A percentile compares a stretch with the other conserved stretches of the same genome.
Conservation (phyloP, 2,888 invertebrate genomes). For the Limenitis camilla region DNA sequence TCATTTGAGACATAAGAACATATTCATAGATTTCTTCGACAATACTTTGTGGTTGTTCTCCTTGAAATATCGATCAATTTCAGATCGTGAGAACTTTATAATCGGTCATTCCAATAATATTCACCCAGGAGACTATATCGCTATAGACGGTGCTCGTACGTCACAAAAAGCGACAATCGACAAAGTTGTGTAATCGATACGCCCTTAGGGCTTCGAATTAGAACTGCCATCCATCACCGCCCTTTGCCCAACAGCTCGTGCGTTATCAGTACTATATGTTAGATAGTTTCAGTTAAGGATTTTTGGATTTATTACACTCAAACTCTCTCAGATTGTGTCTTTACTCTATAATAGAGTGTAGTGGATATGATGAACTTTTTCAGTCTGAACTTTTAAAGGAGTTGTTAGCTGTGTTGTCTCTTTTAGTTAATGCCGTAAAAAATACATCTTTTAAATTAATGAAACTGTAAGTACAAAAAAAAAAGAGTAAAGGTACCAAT, state of each 20-base stretch:
- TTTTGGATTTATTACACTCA: constrained; percentile 6
- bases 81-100: constrained; percentile 10
- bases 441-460: no score
- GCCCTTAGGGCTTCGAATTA: constrained; percentile 74
- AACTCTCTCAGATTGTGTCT: constrained; percentile 15
- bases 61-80: not conserved
- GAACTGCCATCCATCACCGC: constrained; percentile 70
- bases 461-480: no score
- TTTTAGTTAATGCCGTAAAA: no score
- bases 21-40: no score
- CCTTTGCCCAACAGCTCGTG: constrained; percentile 70
- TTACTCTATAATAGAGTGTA: no score
- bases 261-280: constrained; percentile 69
- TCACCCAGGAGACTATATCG: constrained; percentile 33
- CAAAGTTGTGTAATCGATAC: constrained; percentile 71
- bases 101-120: constrained; percentile 20
- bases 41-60: no score
- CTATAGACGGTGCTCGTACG: constrained; percentile 45
- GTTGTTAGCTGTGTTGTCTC: no score
- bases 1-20: no score
- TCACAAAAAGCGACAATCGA: constrained; percentile 54
- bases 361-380: no score
- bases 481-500: no score
- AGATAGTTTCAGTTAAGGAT: constrained; percentile 45
- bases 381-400: no score